Evolutionary conservation across 2,888 invertebrate species (phyloP), one percentile per base, ranked within the genome.

Genomic region (Agrenia bidenticulata): DNA sequence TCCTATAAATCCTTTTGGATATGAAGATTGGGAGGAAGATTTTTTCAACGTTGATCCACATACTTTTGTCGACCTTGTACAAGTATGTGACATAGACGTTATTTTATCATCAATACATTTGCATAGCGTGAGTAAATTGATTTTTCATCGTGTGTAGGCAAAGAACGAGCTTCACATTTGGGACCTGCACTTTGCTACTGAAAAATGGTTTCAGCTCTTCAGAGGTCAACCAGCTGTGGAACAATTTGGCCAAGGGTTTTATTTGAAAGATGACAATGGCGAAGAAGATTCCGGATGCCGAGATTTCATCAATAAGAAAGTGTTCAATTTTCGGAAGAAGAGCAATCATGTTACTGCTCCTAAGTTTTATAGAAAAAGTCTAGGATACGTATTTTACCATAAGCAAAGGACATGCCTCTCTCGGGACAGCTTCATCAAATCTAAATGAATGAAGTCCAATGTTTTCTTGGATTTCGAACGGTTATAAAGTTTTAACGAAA

Each of bases 11-110:
- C 58, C 50, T 1, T 69, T 56, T 17, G 51, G 15, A 0, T 66
- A 49, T 42, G 55, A 61, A n/a, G 66, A 69, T n/a, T 69, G 69
- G 69, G 69, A 69, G 37, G 66, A 69, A 53, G 63, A 63, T 15
- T 61, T 69, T 21, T 26, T 41, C 7, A 41, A 58, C 23, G 24
- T 66, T 7, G 51, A 57, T 39, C 11, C 42, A n/a, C n/a, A 2
- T 1, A 24, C 23, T 1, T 57, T 65, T 19, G 24, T 57, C 15
- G 53, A 54, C 15, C 7, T 69, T 13, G 27, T 39, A 2, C 41
- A 65, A 45, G 69, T 69, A 51, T 59, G 11, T n/a, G n/a, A n/a
- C n/a, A n/a, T n/a, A n/a, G n/a, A n/a, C n/a, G n/a, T n/a, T n/a
- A n/a, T n/a, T n/a, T n/a, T n/a, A n/a, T n/a, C n/a, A n/a, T n/a